A percentile compares a stretch with the other conserved stretches of the same genome.
These are phyloP conservation scores for Melinaea menophilus DNA, from an alignment of 2,888 invertebrate genomes.

Conservation along the genomic window DNA sequence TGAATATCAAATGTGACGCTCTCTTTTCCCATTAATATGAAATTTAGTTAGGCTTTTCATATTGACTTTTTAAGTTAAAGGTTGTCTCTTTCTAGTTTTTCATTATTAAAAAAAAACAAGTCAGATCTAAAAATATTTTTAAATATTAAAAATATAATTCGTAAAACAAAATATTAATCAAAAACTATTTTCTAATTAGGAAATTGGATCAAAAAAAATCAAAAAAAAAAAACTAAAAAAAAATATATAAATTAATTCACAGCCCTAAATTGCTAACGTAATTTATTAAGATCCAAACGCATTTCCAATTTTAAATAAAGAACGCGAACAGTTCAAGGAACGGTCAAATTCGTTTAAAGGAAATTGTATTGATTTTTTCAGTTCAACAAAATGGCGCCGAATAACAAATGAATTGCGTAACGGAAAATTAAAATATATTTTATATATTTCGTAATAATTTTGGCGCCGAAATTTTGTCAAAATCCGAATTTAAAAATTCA, in stretches of 20 bases:
- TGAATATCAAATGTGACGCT: slow-evolving; percentile 23
- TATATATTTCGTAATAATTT: too few species aligned
- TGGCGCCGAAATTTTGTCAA: too few species aligned
- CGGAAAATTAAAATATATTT: background rate
- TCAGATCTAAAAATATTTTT: too few species aligned
- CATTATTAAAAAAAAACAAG: too few species aligned
- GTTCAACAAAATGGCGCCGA: slow-evolving; percentile 33
- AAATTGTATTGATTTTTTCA: too few species aligned
- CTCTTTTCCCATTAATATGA: slow-evolving; percentile 27
- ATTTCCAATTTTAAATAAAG: slow-evolving; percentile 35
- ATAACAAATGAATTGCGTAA: slow-evolving; percentile 30
- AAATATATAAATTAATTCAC: background rate
- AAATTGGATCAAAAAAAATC: too few species aligned
- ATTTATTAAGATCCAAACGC: slow-evolving; percentile 15
- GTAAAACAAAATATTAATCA: too few species aligned
- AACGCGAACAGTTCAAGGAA: slow-evolving; percentile 49
- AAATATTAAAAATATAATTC: too few species aligned
- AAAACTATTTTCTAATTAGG: too few species aligned
- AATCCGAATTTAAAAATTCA: too few species aligned
- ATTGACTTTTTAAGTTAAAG: background rate
- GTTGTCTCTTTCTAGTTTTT: background rate
- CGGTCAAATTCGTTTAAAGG: slow-evolving; percentile 49
- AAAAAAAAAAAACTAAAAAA: background rate
- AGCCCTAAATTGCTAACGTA: slow-evolving; percentile 21
- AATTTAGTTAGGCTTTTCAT: slow-evolving; percentile 9